Evolutionary conservation across 2,113 vertebrate genomes (phyloP).

Genomic region (Gallinago jamesoni): DNA sequence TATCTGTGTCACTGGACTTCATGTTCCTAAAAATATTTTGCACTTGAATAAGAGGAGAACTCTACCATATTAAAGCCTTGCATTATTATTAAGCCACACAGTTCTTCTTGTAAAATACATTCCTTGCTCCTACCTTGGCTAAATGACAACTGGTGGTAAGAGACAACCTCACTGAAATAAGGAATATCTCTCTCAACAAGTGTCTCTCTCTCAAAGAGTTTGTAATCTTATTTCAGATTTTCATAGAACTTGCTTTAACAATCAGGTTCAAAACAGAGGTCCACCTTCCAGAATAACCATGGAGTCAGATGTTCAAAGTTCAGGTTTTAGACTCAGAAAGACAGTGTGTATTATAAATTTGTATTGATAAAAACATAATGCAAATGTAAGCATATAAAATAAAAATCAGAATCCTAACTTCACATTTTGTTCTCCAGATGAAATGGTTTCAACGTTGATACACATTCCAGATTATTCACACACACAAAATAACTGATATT

Average conservation of each 20-base stretch:
- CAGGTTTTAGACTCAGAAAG: background rate
- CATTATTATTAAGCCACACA: background rate
- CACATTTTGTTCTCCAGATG: background rate
- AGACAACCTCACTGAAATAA: background rate
- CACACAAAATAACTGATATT: too few species aligned
- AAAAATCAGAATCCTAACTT: background rate
- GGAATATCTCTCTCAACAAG: background rate
- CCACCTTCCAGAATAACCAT: too few species aligned
- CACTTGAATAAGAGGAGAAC: background rate
- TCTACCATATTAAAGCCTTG: too few species aligned
- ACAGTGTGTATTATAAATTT: background rate
- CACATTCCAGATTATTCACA: too few species aligned
- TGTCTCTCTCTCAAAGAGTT: background rate
- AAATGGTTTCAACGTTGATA: background rate
- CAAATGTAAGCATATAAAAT: background rate
- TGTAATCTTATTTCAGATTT: too few species aligned
- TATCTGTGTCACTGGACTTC: too few species aligned
- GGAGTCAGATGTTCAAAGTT: background rate
- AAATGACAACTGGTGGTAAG: background rate
- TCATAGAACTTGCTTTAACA: too few species aligned
- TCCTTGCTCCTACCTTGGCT: background rate
- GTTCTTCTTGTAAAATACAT: background rate
- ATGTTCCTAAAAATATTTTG: too few species aligned
- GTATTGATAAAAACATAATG: background rate
- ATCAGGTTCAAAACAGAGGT: too few species aligned